Evolutionary conservation across 2,113 vertebrate genomes (phyloP).

Genomic region (Sinosuthora webbiana): DNA sequence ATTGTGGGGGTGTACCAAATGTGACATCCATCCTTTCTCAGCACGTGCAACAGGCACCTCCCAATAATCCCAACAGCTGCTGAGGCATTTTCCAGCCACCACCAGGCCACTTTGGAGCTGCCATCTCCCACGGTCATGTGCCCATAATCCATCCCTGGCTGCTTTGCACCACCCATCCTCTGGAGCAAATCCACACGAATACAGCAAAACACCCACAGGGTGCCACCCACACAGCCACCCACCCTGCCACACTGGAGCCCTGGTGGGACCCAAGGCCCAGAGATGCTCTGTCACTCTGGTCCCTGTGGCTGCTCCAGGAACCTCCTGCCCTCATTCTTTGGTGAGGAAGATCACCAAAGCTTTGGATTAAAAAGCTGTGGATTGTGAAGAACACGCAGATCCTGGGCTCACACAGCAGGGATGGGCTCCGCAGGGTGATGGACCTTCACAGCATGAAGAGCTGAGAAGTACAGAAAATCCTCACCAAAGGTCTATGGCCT

Average conservation of each 20-base stretch:
- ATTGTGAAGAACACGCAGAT: neutral
- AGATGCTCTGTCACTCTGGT: neutral
- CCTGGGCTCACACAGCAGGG: neutral
- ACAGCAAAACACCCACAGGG: rapidly evolving
- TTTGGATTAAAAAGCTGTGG: neutral
- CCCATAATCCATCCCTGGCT: neutral
- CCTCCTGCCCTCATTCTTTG: neutral
- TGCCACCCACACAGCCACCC: neutral
- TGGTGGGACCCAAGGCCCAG: neutral
- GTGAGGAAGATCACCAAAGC: neutral
- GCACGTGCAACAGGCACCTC: neutral
- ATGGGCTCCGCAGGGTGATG: neutral
- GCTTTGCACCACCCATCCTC: neutral
- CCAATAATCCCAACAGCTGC: neutral
- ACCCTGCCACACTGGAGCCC: neutral
- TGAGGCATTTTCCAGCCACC: neutral
- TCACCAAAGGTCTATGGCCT: neutral
- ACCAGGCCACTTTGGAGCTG: neutral
- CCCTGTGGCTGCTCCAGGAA: neutral
- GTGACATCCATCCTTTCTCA: neutral
- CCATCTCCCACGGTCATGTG: neutral
- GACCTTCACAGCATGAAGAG: neutral
- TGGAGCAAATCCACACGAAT: neutral
- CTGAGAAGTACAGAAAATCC: neutral
- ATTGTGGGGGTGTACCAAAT: neutral